Evolutionary conservation across 2,113 vertebrate genomes (phyloP), one percentile per base, ranked within the genome.

Genomic region (Amblyornis subalaris): DNA sequence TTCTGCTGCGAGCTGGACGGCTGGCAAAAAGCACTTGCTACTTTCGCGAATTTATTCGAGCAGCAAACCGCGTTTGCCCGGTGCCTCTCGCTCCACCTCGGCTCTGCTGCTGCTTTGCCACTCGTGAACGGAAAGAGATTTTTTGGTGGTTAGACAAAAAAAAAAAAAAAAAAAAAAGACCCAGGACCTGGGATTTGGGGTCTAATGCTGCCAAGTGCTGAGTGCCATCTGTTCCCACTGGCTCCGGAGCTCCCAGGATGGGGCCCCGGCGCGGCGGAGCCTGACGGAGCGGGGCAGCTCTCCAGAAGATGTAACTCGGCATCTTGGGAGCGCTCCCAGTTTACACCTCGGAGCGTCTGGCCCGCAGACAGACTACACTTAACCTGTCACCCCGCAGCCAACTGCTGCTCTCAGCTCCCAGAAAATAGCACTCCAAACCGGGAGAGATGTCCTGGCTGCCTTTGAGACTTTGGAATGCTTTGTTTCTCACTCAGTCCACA

Each of bases 211-310:
- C 95, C 93, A 96, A 96, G 87, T 73, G 82, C 90, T 96, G 93
- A 96, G 95, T 93, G 94, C 95, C 94, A 93, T 95, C 93, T 95
- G 96, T 93, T 95, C 91, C 94, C 94, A 91, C 75, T 83, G 94
- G 74, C 91, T 95, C 78, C 21, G 35, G 84, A 88, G 77, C 85
- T 91, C 87, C 62, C 51, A 23, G 95, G 91, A 95, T 65, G 81
- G 73, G 89, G 84, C 9, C 76, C 89, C 18, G 5, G 66, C 36
- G 1, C 2, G 26, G 82, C 4, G 1, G 54, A 80, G 89, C 64
- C 93, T 80, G 87, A 86, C 0, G 4, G 94, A 90, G 87, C 9
- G 0, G 89, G 88, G 92, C 96, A 94, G 80, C 76, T 90, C 90
- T 93, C 89, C 92, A 95, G 89, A 94, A 93, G 86, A 95, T 92